phyloP scores from a whole-genome alignment of 2,113 vertebrate species.

The Tachuris rubrigastra region DNA sequence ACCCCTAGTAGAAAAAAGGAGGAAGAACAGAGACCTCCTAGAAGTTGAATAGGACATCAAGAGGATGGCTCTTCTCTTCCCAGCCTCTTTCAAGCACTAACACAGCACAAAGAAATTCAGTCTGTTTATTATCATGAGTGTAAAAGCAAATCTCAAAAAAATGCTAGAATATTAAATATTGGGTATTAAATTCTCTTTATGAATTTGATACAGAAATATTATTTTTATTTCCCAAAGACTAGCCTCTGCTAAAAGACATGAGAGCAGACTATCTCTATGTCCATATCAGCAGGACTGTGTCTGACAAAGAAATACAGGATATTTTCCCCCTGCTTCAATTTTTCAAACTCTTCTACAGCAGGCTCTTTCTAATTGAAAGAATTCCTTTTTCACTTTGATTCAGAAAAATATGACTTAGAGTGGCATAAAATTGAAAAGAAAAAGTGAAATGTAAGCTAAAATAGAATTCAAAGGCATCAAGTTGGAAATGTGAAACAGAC shows the following conservation, averaged over 20 bases:
- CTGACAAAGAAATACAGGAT: not conserved
- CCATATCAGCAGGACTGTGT: not conserved
- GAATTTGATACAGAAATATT: not conserved
- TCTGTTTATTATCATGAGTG: not conserved
- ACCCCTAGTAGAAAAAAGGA: not conserved
- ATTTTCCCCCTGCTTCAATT: not conserved
- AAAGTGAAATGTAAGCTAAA: not conserved
- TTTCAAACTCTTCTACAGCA: not conserved
- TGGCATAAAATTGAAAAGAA: not conserved
- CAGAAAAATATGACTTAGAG: not conserved
- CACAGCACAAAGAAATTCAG: not conserved
- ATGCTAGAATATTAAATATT: not conserved
- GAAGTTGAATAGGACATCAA: not conserved
- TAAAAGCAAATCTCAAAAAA: not conserved
- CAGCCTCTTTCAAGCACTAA: not conserved
- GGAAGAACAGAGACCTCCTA: not conserved
- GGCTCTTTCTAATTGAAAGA: not conserved
- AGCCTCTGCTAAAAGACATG: not conserved
- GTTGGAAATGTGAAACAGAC: not conserved
- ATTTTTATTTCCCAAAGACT: not conserved
- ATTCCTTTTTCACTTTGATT: not conserved
- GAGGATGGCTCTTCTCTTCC: not conserved
- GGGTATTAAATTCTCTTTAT: not conserved
- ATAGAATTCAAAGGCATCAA: not conserved
- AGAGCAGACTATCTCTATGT: not conserved